phyloP scores from a whole-genome alignment of 2,113 vertebrate genomes.

The Chlamydotis undulata region DNA sequence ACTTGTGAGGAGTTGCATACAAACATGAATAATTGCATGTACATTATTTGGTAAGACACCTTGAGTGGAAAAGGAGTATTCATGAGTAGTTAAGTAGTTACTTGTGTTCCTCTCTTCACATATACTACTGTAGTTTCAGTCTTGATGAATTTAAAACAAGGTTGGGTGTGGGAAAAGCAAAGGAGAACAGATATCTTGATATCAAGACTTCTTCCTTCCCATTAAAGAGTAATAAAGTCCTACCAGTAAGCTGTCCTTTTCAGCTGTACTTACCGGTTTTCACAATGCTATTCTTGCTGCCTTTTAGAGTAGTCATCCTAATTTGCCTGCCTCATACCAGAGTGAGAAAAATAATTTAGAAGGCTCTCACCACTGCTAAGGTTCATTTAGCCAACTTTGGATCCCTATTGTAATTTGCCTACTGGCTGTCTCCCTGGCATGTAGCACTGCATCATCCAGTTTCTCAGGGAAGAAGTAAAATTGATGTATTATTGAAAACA shows the following conservation, averaged over 20 bases:
- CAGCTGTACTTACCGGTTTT: background rate
- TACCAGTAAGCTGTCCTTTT: background rate
- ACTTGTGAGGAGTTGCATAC: background rate
- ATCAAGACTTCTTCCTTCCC: background rate
- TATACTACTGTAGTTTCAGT: background rate
- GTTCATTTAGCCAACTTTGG: background rate
- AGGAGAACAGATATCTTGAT: background rate
- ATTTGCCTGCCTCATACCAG: background rate
- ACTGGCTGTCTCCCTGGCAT: background rate
- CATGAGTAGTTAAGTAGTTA: background rate
- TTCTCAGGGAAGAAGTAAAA: background rate
- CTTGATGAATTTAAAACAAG: background rate
- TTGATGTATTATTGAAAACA: background rate
- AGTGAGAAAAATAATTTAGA: background rate
- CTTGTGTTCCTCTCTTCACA: background rate
- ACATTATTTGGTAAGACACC: background rate
- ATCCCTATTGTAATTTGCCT: background rate
- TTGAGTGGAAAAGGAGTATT: background rate
- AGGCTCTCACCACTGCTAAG: background rate
- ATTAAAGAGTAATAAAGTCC: background rate
- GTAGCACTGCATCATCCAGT: background rate
- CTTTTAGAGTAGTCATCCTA: background rate
- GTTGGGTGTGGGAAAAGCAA: fast-evolving
- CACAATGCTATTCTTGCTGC: background rate
- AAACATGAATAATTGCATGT: background rate